Evolutionary conservation across 2,888 invertebrate species (phyloP), one percentile per base, ranked within the genome.

Genomic region (Drepana falcataria): DNA sequence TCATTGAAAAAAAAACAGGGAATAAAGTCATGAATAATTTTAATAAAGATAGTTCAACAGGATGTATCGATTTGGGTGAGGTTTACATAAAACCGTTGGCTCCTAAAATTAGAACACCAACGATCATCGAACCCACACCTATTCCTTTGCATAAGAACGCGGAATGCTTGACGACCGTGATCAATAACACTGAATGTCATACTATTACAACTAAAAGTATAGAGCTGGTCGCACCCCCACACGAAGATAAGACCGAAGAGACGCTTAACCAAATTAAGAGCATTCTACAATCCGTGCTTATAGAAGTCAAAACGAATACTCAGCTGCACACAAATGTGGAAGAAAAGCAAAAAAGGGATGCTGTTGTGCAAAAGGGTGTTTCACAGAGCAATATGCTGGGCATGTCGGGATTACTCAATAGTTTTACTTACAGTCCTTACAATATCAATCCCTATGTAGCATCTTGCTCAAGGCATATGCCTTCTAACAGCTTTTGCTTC

Each of bases 201-300:
- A 82, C 82, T 7, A 60, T 70, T 52, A 59, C 66, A 35, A 64
- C 61, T 2, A 66, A 68, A 52, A 64, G 59, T 37, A 60, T 67
- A 4, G 71, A 75, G 57, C 55, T 69, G 35, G 65, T 68, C 5
- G 40, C 59, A 1, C n/a, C 37, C 34, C 49, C 52, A 21, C 40
- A 47, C 34, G 74, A 79, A 33, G 73, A 70, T 48, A 86, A 81
- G 71, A 85, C 87, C 21, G 83, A 85, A 60, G 67, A 65, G 21
- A 83, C 85, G 4, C 68, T 90, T 34, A 79, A 82, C 60, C 84
- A 89, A 71, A 89, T 89, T 52, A 89, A 88, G 65, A 73, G 52
- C 59, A 87, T 89, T 56, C 65, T 90, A 44, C 83, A 87, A 61
- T 76, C 83, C 0, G 87, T 90, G 4, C 62, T 90, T 47, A 70